Conservation (phyloP, 2,113 vertebrate species). For the Ciconia maguari region DNA sequence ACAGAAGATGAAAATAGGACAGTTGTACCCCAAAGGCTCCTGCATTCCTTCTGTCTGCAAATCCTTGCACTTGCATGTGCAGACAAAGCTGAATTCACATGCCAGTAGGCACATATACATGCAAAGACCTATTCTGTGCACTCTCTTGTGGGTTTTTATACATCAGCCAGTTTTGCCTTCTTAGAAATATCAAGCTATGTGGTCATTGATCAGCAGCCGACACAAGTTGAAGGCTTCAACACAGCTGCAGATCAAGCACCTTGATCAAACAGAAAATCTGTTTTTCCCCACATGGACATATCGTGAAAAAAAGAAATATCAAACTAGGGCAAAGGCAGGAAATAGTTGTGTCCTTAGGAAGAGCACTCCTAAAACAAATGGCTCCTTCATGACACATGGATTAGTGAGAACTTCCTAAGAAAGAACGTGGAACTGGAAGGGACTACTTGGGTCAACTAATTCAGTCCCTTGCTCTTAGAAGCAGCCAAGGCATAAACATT, state of each 20-base stretch:
- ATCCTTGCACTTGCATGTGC: not conserved
- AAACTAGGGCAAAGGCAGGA: not conserved
- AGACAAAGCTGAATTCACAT: not conserved
- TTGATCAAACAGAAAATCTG: not conserved
- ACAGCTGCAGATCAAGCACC: not conserved
- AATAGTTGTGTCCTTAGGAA: not conserved
- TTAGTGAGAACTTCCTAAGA: not conserved
- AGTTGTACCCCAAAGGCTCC: constrained; percentile 25
- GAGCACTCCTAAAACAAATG: not conserved
- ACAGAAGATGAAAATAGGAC: not conserved
- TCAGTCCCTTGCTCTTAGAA: not conserved
- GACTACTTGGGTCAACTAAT: not conserved
- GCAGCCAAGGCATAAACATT: not conserved
- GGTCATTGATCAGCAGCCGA: not conserved
- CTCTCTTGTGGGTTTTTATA: not conserved
- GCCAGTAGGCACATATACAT: not conserved
- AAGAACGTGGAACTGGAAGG: not conserved
- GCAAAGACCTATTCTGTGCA: not conserved
- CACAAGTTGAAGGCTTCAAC: not conserved
- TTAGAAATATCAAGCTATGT: not conserved
- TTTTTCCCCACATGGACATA: not conserved
- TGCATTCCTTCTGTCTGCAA: constrained; percentile 28
- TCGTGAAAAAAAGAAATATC: not conserved
- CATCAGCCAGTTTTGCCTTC: not conserved
- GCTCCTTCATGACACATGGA: not conserved